These are phyloP conservation scores for Drosophila pegasa DNA, from an alignment of 2,888 invertebrate species.

Conservation along the genomic window DNA sequence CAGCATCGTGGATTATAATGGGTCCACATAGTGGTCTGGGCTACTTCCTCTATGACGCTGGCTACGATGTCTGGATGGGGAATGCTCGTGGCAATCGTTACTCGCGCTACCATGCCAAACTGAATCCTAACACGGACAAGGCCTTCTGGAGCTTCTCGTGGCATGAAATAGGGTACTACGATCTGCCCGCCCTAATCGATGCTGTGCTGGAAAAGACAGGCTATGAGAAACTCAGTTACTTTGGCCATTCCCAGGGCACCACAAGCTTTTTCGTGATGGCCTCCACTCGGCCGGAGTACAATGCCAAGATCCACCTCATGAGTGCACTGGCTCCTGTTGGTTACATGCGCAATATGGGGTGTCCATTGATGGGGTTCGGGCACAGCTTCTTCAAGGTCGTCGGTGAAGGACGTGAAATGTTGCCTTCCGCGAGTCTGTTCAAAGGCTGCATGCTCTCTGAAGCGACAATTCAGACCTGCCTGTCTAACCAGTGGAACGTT, in stretches of 20 bases:
- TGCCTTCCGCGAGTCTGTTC: constrained; percentile 39
- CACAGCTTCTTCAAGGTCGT: constrained; percentile 68
- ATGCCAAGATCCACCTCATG: constrained; percentile 86
- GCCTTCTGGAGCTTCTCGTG: constrained; percentile 88
- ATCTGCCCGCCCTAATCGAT: constrained; percentile 89
- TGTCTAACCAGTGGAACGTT: constrained; percentile 85
- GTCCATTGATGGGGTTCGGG: constrained; percentile 66
- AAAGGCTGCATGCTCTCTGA: constrained; percentile 55
- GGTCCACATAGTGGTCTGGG: constrained; percentile 89
- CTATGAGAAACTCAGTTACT: constrained; percentile 86
- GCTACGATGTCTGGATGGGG: constrained; percentile 88
- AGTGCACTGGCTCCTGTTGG: constrained; percentile 86
- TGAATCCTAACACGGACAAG: constrained; percentile 85
- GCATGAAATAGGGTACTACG: constrained; percentile 89
- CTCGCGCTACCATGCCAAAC: constrained; percentile 85
- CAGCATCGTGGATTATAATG: constrained; percentile 90
- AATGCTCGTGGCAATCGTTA: constrained; percentile 89
- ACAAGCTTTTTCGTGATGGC: constrained; percentile 85
- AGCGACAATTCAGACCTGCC: constrained; percentile 48
- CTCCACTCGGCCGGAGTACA: constrained; percentile 85
- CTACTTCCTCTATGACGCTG: constrained; percentile 86
- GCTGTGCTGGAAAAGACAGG: constrained; percentile 86
- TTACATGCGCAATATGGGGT: constrained; percentile 82
- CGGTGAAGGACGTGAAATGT: constrained; percentile 42
- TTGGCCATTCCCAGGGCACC: constrained; percentile 90